These are phyloP conservation scores for Alligator mississippiensis DNA, from an alignment of 2,113 vertebrate species.

Conservation along the genomic window DNA sequence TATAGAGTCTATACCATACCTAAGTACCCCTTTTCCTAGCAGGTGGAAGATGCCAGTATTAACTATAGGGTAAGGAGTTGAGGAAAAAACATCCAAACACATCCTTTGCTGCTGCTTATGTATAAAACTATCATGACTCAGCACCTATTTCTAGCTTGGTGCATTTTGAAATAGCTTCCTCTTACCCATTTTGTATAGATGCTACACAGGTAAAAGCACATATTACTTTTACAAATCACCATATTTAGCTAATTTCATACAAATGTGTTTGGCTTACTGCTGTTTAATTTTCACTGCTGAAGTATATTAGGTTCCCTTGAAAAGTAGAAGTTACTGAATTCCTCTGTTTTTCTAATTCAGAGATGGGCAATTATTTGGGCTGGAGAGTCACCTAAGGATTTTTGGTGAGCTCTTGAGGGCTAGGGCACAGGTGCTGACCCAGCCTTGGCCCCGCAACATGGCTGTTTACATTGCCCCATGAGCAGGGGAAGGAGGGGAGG, in stretches of 20 bases:
- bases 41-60: not conserved
- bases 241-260: not conserved
- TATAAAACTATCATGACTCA: not conserved
- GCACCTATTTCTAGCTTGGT: not conserved
- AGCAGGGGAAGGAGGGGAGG: too few relatives aligned
- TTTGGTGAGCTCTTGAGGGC: too few relatives aligned
- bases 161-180: not conserved
- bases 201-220: not conserved
- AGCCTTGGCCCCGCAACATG: too few relatives aligned
- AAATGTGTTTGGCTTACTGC: not conserved
- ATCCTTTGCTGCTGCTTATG: not conserved
- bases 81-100: too few relatives aligned
- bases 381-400: too few relatives aligned
- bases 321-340: not conserved
- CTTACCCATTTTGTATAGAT: not conserved
- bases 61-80: not conserved
- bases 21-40: not conserved
- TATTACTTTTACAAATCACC: not conserved
- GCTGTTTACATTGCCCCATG: too few relatives aligned
- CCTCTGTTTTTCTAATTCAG: not conserved
- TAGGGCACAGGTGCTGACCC: too few relatives aligned
- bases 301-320: not conserved
- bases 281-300: not conserved
- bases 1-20: not conserved
- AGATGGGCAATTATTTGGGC: too few relatives aligned